Percentiles rank a stretch among this genome's conserved stretches.
phyloP scores from a whole-genome alignment of 2,113 vertebrate genomes.

The Zosterops japonicus region DNA sequence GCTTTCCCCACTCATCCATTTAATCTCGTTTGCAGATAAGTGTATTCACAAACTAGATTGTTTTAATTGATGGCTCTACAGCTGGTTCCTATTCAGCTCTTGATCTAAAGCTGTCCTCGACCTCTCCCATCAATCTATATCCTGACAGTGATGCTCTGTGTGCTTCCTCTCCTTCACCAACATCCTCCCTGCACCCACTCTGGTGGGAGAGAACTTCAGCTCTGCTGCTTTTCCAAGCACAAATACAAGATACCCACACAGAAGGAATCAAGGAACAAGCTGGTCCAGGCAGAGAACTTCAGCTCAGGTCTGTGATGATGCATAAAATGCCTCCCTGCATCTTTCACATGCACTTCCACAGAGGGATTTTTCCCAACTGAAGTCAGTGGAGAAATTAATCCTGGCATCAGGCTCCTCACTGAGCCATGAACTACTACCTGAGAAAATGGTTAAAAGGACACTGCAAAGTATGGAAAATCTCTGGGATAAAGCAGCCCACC shows the following conservation, averaged over 20 bases:
- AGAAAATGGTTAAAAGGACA: background rate
- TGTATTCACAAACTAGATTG: background rate
- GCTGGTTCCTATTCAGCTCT: background rate
- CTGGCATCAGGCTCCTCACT: background rate
- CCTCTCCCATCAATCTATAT: background rate
- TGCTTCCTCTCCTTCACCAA: background rate
- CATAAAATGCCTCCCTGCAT: background rate
- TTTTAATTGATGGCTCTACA: constrained; percentile 38
- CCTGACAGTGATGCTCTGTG: background rate
- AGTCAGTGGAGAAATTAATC: background rate
- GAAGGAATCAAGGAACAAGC: background rate
- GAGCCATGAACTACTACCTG: rapidly evolving
- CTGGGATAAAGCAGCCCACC: background rate
- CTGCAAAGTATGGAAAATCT: background rate
- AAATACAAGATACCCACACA: background rate
- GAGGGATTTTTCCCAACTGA: rapidly evolving
- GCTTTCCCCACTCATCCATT: background rate
- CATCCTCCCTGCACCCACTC: background rate
- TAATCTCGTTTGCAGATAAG: constrained; percentile 16
- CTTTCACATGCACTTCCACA: background rate
- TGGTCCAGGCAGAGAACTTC: background rate
- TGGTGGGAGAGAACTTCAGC: background rate
- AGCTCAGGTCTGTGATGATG: background rate
- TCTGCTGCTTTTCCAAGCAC: background rate
- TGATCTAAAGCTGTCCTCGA: background rate